Base-by-base conservation (phyloP, 92 coral and sea anemone species). In the Actinostola sp. region DNA sequence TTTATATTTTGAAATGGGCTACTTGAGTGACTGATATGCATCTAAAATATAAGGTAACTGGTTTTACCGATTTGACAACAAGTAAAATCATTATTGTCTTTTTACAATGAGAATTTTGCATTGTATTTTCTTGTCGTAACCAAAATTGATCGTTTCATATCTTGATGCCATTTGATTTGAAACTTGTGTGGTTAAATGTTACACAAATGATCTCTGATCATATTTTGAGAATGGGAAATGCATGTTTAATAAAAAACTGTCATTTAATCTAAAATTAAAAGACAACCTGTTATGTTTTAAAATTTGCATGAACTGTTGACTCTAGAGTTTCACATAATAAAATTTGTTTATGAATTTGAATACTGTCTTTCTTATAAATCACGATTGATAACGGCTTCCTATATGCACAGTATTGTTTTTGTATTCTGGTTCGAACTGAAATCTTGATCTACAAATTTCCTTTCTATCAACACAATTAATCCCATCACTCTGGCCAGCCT, bases 251-350 rank as follows among this genome's bases (percentile, higher is more conserved):
- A 54, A 27, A 62, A 41, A 59, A 11, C 43, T 38, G 26, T 2
- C 49, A 34, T 34, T 26, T 35, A 19, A 41, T 30, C 48, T 17
- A 7, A 62, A 16, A 62, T 34, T 34, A 41, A 13, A 14, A 62
- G 50, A 62, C 20, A 16, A 35, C 50, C 67, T 35, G 67, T 41
- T 35, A 41, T 13, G 19, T 12, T 48, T 26, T 4, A 62, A 62
- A 62, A 35, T 35, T 62, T 62, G 46, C 67, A 62, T 38, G 17
- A 16, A 17, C 11, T 62, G 67, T 62, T 62, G 50, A 34, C 50
- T 17, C 2, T 62, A 30, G 42, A 19, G 50, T 41, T 62, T 38
- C 67, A 62, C 41, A 35, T 49, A 35, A 62, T 34, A 38, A 33
- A 24, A 62, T 10, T 62, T 62, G 50, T 62, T 62, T 41, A 35